Evolutionary conservation across 1,140 invertebrate species (phyloP).

Genomic region (Paramacrobiotus metropolitanus): DNA sequence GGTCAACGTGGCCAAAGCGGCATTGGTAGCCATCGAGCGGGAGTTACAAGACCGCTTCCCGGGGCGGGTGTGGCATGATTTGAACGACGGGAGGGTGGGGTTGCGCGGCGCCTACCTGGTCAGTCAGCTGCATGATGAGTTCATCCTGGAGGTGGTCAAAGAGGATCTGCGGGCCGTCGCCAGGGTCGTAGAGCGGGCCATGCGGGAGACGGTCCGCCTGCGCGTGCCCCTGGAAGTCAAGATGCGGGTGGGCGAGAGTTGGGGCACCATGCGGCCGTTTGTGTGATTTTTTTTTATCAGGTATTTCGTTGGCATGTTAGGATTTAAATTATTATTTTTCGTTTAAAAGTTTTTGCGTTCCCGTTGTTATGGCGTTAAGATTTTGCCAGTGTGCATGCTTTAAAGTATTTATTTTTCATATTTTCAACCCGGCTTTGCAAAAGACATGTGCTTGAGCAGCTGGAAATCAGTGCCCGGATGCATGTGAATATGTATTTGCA

Average conservation of each 20-base stretch:
- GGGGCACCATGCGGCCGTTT: conserved; percentile 18
- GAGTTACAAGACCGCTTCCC: conserved; percentile 21
- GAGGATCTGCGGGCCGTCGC: conserved; percentile 16
- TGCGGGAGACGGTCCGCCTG: conserved; percentile 21
- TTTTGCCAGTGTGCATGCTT: too few relatives aligned
- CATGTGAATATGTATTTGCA: too few relatives aligned
- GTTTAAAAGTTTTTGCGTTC: too few relatives aligned
- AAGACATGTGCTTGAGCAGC: too few relatives aligned
- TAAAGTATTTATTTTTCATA: too few relatives aligned
- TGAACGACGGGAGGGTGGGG: conserved; percentile 4
- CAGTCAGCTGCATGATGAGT: conserved; percentile 81
- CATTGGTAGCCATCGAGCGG: conserved; percentile 52
- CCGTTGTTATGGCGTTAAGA: too few relatives aligned
- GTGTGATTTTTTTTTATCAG: too few relatives aligned
- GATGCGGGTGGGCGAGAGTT: conserved; percentile 20
- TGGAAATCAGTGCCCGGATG: too few relatives aligned
- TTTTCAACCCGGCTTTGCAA: too few relatives aligned
- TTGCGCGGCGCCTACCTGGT: conserved; percentile 35
- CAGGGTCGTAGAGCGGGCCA: conserved; percentile 18
- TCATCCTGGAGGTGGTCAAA: conserved; percentile 60
- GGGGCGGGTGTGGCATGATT: conserved; percentile 13
- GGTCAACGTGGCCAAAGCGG: conserved; percentile 71
- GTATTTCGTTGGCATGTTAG: too few relatives aligned
- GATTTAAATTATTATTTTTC: too few relatives aligned
- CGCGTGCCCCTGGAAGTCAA: conserved; percentile 22